A percentile compares a stretch with the other conserved stretches of the same genome.
phyloP scores from a whole-genome alignment of 2,888 invertebrate species.

The Oscheius sp. region DNA sequence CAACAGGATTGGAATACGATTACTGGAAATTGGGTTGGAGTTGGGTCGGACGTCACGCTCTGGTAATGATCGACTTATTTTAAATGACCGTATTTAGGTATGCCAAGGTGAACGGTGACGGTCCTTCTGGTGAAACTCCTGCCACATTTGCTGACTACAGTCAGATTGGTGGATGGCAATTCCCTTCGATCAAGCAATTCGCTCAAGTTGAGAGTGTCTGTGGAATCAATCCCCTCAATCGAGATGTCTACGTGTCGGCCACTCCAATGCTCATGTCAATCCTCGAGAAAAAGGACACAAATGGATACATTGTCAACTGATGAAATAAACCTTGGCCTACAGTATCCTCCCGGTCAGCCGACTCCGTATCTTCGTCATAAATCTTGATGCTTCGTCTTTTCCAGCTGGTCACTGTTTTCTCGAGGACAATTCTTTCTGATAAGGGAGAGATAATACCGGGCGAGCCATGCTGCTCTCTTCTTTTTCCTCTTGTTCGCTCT shows the following conservation, averaged over 20 bases:
- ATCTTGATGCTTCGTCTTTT: too few species aligned
- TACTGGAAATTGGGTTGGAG: constrained; percentile 31
- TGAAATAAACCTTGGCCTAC: too few species aligned
- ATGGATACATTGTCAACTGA: not conserved
- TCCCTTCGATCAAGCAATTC: constrained; percentile 53
- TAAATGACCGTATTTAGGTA: constrained; percentile 42
- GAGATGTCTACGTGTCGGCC: constrained; percentile 12
- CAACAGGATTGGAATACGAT: constrained; percentile 56
- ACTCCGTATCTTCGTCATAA: too few species aligned
- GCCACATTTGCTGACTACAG: constrained; percentile 51
- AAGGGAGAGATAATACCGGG: constrained; percentile 4
- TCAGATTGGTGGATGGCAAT: constrained; percentile 52
- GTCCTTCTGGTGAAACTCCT: constrained; percentile 44
- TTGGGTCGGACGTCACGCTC: not conserved
- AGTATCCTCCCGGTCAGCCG: too few species aligned
- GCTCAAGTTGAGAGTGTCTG: constrained; percentile 54
- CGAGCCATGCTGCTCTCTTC: constrained; percentile 19
- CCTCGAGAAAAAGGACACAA: too few species aligned
- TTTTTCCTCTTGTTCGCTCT: not conserved
- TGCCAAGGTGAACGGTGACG: constrained; percentile 50
- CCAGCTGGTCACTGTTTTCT: constrained; percentile 19
- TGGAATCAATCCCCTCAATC: constrained; percentile 46
- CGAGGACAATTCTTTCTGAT: constrained; percentile 9
- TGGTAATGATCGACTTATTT: not conserved
- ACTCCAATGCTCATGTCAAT: not conserved